phyloP scores from a whole-genome alignment of 2,113 vertebrate genomes.

The Microtus montanus region DNA sequence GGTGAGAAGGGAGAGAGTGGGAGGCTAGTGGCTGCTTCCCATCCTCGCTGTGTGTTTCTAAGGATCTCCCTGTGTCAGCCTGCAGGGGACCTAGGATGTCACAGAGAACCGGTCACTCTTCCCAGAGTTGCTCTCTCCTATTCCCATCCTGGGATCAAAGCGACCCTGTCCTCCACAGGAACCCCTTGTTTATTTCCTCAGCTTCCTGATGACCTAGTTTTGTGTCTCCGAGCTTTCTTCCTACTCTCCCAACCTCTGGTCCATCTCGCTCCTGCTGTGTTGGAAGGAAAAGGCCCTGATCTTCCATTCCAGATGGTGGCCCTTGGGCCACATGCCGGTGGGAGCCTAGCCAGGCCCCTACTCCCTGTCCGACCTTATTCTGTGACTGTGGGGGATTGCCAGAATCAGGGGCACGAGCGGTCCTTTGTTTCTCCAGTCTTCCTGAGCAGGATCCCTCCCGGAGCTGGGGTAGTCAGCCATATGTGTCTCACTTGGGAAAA shows the following conservation, averaged over 20 bases:
- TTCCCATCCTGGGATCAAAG: constrained; percentile 73
- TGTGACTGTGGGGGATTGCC: background rate
- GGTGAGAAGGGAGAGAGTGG: background rate
- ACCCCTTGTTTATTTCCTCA: constrained; percentile 67
- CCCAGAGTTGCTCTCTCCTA: constrained; percentile 39
- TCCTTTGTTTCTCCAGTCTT: background rate
- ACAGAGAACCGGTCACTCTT: background rate
- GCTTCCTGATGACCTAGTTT: constrained; percentile 73
- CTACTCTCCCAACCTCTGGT: constrained; percentile 28
- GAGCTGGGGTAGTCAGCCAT: background rate
- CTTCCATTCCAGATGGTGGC: constrained; percentile 61
- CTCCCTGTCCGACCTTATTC: background rate
- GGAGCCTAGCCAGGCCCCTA: constrained; percentile 45
- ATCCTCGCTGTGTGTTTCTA: background rate
- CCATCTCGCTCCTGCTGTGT: constrained; percentile 48
- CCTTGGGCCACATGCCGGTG: constrained; percentile 30
- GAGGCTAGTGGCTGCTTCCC: background rate
- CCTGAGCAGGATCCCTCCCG: too few relatives aligned
- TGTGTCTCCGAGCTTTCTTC: constrained; percentile 20
- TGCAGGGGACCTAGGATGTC: constrained; percentile 44
- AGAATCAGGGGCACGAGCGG: accelerated
- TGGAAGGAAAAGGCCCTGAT: constrained; percentile 35
- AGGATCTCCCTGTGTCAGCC: constrained; percentile 19
- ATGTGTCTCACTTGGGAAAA: background rate
- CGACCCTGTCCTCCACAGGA: constrained; percentile 45